A percentile compares a stretch with the other conserved stretches of the same genome.
These are phyloP conservation scores for Notocelia uddmanniana DNA, from an alignment of 2,888 invertebrate genomes.

Conservation along the genomic window DNA sequence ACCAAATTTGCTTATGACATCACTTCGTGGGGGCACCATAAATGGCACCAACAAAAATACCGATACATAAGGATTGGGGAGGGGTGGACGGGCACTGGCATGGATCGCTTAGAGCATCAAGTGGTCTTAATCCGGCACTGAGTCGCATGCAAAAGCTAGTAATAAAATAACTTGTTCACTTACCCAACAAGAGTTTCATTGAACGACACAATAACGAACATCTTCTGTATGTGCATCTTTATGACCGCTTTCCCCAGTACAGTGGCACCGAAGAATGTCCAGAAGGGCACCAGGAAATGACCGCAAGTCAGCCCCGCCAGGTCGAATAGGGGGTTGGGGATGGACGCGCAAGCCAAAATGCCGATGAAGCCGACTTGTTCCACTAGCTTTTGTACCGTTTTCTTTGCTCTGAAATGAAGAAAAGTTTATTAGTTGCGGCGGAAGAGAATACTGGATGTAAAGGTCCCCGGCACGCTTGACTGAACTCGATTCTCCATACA, in stretches of 20 bases:
- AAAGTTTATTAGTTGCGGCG: background rate
- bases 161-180: too few relatives aligned
- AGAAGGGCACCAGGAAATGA: conserved; percentile 99
- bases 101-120: too few relatives aligned
- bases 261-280: conserved; percentile 99
- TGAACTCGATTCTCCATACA: too few relatives aligned
- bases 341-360: conserved; percentile 97
- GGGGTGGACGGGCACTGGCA: too few relatives aligned
- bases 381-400: conserved; percentile 95
- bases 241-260: conserved; percentile 98
- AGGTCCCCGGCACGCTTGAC: too few relatives aligned
- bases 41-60: too few relatives aligned
- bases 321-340: conserved; percentile 99
- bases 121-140: too few relatives aligned
- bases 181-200: conserved; percentile 96
- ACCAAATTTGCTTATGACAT: too few relatives aligned
- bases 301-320: conserved; percentile 99
- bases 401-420: conserved; percentile 87
- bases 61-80: too few relatives aligned
- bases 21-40: too few relatives aligned
- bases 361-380: conserved; percentile 98
- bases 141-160: too few relatives aligned
- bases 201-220: conserved; percentile 98
- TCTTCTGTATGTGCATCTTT: conserved; percentile 99
- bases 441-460: too few relatives aligned